Evolutionary conservation across 2,888 invertebrate species (phyloP).

Genomic region (Cephus nigrinus): DNA sequence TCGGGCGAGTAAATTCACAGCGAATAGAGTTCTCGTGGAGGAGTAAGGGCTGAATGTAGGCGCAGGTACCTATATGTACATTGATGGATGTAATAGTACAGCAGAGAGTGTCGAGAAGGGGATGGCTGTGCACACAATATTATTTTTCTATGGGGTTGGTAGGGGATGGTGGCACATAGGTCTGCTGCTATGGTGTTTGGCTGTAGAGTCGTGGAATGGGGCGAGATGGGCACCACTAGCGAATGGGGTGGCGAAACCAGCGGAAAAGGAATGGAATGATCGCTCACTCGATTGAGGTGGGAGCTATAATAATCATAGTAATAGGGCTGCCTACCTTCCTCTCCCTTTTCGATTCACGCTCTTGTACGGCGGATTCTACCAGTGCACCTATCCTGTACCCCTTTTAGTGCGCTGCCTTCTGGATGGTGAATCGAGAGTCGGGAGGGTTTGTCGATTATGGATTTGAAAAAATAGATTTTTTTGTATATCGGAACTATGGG

Average conservation of each 20-base stretch:
- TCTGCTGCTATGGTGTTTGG: background rate
- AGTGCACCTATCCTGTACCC: background rate
- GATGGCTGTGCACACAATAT: slow-evolving; percentile 52
- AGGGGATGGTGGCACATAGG: slow-evolving; percentile 19
- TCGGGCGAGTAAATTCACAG: slow-evolving; percentile 44
- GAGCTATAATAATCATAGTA: slow-evolving; percentile 48
- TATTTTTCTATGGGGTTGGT: slow-evolving; percentile 51
- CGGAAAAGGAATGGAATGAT: slow-evolving; percentile 29
- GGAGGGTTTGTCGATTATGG: background rate
- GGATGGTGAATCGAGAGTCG: background rate
- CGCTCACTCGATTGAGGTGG: slow-evolving; percentile 34
- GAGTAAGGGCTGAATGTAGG: slow-evolving; percentile 5
- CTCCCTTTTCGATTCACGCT: background rate
- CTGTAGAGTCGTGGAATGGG: background rate
- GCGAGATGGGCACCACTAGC: slow-evolving; percentile 31
- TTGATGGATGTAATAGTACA: background rate
- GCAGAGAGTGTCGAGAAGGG: slow-evolving; percentile 26
- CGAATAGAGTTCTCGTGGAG: slow-evolving; percentile 23
- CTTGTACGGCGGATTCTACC: background rate
- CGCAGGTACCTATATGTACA: background rate
- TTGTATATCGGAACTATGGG: background rate
- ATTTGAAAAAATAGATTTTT: background rate
- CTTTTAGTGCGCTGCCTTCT: background rate
- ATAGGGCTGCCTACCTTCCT: slow-evolving; percentile 43
- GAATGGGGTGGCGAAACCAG: slow-evolving; percentile 14